Percentiles rank a stretch among this genome's conserved stretches.
Evolutionary conservation across 2,888 invertebrate species (phyloP).

Genomic region (Archips crataeganus): DNA sequence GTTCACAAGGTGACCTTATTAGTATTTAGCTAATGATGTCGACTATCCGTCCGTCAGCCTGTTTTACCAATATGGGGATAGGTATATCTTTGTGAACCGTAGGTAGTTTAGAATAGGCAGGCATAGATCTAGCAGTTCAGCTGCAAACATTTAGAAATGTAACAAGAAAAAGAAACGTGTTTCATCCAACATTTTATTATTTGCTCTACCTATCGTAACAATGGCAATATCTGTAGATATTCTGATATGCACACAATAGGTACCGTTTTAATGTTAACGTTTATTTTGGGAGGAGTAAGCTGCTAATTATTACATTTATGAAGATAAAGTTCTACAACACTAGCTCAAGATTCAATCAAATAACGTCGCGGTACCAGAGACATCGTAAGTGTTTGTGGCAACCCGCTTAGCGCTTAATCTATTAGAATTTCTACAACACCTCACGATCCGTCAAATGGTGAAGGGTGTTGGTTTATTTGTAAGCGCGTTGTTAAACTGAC

Average conservation of each 20-base stretch:
- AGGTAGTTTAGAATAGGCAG: neutral
- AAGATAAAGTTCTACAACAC: neutral
- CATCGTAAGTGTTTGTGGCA: neutral
- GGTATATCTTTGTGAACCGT: neutral
- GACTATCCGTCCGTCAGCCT: neutral
- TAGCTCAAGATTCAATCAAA: neutral
- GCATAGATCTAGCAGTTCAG: neutral
- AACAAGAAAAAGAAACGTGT: too few species aligned
- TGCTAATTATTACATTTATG: neutral
- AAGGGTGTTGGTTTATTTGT: conserved; percentile 13
- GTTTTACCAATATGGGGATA: neutral
- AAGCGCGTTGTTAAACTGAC: neutral
- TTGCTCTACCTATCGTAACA: too few species aligned
- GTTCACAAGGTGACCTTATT: neutral
- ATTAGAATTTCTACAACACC: conserved; percentile 57
- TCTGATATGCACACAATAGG: too few species aligned
- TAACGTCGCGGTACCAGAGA: too few species aligned
- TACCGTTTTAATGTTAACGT: too few species aligned
- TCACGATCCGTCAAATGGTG: conserved; percentile 51
- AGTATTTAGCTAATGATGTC: neutral
- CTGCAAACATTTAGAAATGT: neutral
- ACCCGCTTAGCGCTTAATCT: conserved; percentile 37
- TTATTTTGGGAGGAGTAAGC: too few species aligned
- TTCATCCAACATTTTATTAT: too few species aligned
- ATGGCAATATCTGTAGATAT: too few species aligned